These are phyloP conservation scores for Lasius platythorax DNA, from an alignment of 2,888 invertebrate genomes.

Conservation along the genomic window DNA sequence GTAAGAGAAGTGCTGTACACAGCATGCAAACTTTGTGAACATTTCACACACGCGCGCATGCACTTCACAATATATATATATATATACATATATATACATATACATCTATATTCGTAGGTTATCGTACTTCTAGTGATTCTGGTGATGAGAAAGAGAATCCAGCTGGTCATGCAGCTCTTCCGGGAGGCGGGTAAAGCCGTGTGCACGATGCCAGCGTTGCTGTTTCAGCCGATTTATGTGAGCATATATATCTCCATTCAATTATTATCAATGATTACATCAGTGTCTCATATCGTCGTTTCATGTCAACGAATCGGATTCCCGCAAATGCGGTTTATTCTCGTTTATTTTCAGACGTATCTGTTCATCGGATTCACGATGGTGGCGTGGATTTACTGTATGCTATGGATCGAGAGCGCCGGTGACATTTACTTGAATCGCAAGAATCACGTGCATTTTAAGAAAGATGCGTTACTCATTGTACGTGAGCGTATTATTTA, in stretches of 20 bases:
- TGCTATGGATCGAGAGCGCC: constrained; percentile 89
- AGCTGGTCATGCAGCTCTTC: constrained; percentile 89
- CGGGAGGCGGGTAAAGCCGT: constrained; percentile 90
- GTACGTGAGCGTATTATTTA: constrained; percentile 68
- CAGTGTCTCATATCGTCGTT: not conserved
- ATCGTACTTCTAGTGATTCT: constrained; percentile 87
- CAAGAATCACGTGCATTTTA: constrained; percentile 76
- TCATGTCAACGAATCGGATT: not conserved
- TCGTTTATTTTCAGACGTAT: constrained; percentile 86
- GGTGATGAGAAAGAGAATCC: constrained; percentile 89
- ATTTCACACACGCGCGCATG: not conserved
- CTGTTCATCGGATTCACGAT: constrained; percentile 87
- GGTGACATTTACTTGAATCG: constrained; percentile 85
- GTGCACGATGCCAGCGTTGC: constrained; percentile 88
- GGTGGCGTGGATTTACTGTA: constrained; percentile 88
- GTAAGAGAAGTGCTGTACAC: constrained; percentile 73
- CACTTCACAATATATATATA: not conserved
- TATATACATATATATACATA: not conserved
- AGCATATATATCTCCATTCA: constrained; percentile 71
- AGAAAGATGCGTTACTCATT: constrained; percentile 76
- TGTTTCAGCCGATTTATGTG: constrained; percentile 89
- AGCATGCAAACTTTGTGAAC: not conserved
- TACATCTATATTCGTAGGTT: constrained; percentile 70
- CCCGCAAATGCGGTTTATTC: not conserved
- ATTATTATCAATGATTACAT: not conserved